Evolutionary conservation across 2,113 vertebrate species (phyloP).

Genomic region (Oenanthe oenanthe): DNA sequence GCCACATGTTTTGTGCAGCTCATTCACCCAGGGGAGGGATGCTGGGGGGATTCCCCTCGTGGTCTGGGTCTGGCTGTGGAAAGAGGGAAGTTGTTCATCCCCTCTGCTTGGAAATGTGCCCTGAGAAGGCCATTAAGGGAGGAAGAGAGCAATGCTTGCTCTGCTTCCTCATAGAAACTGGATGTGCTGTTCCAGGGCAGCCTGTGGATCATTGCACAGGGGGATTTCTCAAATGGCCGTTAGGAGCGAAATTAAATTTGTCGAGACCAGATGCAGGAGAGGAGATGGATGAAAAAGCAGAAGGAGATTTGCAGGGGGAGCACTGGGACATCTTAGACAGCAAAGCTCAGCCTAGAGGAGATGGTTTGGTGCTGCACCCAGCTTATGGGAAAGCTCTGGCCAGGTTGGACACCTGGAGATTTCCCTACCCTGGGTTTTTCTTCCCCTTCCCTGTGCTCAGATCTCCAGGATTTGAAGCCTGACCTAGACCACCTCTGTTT

Average conservation of each 20-base stretch:
- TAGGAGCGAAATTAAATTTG: slow-evolving; percentile 41
- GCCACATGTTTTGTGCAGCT: neutral
- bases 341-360: neutral
- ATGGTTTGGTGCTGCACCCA: neutral
- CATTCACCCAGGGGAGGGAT: neutral
- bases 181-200: neutral
- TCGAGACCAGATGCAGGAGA: neutral
- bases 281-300: slow-evolving; percentile 9
- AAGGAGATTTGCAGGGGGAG: neutral
- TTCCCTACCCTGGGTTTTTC: neutral
- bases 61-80: neutral
- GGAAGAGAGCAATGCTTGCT: neutral
- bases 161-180: neutral
- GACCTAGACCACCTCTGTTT: neutral
- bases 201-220: neutral
- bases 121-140: neutral
- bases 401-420: rapidly evolving
- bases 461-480: neutral
- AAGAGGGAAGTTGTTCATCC: neutral
- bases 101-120: neutral
- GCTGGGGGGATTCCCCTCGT: rapidly evolving
- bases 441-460: neutral
- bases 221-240: neutral
- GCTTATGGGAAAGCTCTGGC: neutral
- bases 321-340: neutral